These are phyloP conservation scores for Megaleporinus macrocephalus DNA, from an alignment of 2,113 vertebrate species.

Conservation along the genomic window DNA sequence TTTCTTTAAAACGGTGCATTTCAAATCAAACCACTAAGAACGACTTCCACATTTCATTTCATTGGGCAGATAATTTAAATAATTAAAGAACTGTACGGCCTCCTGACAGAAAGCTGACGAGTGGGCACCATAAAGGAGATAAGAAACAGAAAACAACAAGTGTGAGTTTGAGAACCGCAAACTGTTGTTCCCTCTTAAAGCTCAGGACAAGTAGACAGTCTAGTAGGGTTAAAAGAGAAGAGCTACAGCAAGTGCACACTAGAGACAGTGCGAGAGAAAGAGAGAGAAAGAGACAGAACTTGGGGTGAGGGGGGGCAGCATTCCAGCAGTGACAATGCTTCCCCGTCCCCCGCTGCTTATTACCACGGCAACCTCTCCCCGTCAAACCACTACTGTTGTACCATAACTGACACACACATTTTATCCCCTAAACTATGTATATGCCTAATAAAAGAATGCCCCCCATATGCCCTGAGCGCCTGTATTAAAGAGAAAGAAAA, in stretches of 20 bases:
- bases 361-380: constrained; percentile 45
- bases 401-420: constrained; percentile 48
- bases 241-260: constrained; percentile 67
- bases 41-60: too few relatives aligned
- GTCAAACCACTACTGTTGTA: constrained; percentile 46
- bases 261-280: constrained; percentile 28
- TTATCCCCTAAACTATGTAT: constrained; percentile 13
- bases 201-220: constrained; percentile 21
- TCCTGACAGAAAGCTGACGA: neutral
- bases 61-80: too few relatives aligned
- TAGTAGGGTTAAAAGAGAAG: constrained; percentile 18
- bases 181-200: neutral
- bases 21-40: too few relatives aligned
- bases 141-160: neutral
- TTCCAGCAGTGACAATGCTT: constrained; percentile 69
- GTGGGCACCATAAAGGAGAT: neutral
- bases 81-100: too few relatives aligned
- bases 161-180: neutral
- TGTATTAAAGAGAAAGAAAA: constrained; percentile 18
- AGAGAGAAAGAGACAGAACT: constrained; percentile 56
- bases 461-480: neutral
- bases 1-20: too few relatives aligned
- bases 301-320: constrained; percentile 42
- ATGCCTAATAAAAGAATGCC: constrained; percentile 8
- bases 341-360: constrained; percentile 36